Evolutionary conservation across 2,888 invertebrate species (phyloP).

Genomic region (Notodonta ziczac): DNA sequence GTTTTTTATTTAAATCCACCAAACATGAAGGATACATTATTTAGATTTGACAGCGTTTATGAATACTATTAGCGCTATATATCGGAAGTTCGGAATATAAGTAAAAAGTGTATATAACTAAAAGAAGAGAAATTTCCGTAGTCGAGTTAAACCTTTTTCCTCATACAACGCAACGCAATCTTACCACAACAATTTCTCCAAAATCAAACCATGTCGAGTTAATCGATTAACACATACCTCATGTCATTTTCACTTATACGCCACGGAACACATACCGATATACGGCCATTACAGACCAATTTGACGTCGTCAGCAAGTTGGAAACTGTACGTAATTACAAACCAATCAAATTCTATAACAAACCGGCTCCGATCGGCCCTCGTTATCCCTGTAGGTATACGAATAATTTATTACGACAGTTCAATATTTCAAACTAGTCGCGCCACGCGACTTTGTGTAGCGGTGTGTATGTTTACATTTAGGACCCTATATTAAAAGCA

Average conservation of each 20-base stretch:
- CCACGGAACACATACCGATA: conserved; percentile 16
- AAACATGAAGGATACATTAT: too few species aligned
- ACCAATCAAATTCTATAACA: conserved; percentile 51
- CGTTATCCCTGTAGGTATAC: conserved; percentile 47
- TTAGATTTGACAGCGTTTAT: too few species aligned
- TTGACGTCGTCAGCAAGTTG: conserved; percentile 36
- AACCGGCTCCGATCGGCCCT: conserved; percentile 45
- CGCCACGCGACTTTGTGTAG: conserved; percentile 22
- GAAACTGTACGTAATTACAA: conserved; percentile 45
- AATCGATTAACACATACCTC: conserved; percentile 7
- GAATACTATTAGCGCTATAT: too few species aligned
- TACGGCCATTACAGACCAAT: conserved; percentile 32
- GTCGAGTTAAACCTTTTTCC: too few species aligned
- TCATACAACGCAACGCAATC: neutral
- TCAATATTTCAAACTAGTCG: conserved; percentile 30
- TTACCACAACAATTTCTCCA: neutral
- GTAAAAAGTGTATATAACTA: too few species aligned
- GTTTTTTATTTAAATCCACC: neutral
- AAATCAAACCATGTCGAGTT: conserved; percentile 2
- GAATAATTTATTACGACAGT: conserved; percentile 50
- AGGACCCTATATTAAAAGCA: too few species aligned
- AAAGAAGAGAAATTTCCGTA: too few species aligned
- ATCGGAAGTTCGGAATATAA: too few species aligned
- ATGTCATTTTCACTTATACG: conserved; percentile 15
- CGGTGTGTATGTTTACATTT: neutral